A percentile compares a stretch with the other conserved stretches of the same genome.
Conservation (phyloP, 2,113 vertebrate species). For the Grallaria varia region DNA sequence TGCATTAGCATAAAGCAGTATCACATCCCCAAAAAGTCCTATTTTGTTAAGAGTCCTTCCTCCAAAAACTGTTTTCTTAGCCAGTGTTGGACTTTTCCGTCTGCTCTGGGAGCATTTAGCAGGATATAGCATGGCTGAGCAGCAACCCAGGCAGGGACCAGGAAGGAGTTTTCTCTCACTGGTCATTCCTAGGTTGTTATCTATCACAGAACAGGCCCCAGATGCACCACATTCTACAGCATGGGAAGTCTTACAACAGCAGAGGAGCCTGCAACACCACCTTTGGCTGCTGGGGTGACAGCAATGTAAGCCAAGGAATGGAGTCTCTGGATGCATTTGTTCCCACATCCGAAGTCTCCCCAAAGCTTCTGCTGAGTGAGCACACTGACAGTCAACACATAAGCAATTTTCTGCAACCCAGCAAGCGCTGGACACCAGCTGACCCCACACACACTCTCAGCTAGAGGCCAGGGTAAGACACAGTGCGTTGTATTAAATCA, state of each 20-base stretch:
- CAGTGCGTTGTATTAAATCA: not conserved
- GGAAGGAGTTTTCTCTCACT: not conserved
- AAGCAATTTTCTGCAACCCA: not conserved
- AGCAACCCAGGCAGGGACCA: not conserved
- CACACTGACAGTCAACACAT: not conserved
- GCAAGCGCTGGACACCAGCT: not conserved
- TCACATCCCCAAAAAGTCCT: not conserved
- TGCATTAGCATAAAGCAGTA: not conserved
- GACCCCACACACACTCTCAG: not conserved
- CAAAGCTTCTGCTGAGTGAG: not conserved
- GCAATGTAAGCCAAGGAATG: not conserved
- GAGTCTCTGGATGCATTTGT: not conserved
- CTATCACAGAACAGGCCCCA: not conserved
- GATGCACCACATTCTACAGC: not conserved
- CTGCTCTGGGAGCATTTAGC: not conserved
- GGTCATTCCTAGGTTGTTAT: not conserved
- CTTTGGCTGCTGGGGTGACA: not conserved
- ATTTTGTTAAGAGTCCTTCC: not conserved
- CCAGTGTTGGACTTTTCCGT: accelerated
- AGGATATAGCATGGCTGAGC: not conserved
- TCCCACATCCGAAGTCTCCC: not conserved
- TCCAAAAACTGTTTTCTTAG: not conserved
- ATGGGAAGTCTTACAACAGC: not conserved
- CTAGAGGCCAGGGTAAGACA: not conserved
- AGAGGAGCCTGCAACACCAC: not conserved